Percentiles rank a stretch among this genome's conserved stretches.
These are phyloP conservation scores for Lophius piscatorius DNA, from an alignment of 2,113 vertebrate genomes.

Conservation along the genomic window DNA sequence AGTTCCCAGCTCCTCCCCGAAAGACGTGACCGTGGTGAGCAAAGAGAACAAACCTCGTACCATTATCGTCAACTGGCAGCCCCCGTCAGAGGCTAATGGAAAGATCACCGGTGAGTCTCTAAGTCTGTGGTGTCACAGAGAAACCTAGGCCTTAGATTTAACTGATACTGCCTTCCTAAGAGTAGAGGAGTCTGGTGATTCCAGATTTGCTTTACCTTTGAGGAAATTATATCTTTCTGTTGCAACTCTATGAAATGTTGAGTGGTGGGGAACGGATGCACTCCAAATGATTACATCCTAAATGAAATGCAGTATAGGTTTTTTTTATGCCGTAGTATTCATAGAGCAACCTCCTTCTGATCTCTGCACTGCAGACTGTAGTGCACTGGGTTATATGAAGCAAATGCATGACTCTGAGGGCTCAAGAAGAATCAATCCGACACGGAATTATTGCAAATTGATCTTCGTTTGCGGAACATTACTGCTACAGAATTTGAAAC, in stretches of 20 bases:
- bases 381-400: neutral
- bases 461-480: neutral
- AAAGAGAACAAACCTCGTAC: constrained; percentile 97
- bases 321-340: neutral
- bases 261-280: neutral
- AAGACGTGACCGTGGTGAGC: constrained; percentile 98
- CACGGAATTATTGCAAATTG: neutral
- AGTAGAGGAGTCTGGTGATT: neutral
- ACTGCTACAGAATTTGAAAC: neutral
- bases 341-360: neutral
- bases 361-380: neutral
- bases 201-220: neutral
- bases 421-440: too few species aligned
- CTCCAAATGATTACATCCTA: neutral
- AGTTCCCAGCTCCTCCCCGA: constrained; percentile 95
- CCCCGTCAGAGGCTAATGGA: constrained; percentile 96
- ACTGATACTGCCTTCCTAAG: too few species aligned
- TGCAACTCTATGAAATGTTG: neutral
- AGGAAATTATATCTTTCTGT: neutral
- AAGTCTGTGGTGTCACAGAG: neutral
- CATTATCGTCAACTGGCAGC: constrained; percentile 99
- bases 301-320: neutral
- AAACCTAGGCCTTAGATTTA: neutral
- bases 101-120: constrained; percentile 91
- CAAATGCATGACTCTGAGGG: too few species aligned